Evolutionary conservation across 2,888 invertebrate species (phyloP), one percentile per base, ranked within the genome.

Genomic region (Odontocerum albicorne): DNA sequence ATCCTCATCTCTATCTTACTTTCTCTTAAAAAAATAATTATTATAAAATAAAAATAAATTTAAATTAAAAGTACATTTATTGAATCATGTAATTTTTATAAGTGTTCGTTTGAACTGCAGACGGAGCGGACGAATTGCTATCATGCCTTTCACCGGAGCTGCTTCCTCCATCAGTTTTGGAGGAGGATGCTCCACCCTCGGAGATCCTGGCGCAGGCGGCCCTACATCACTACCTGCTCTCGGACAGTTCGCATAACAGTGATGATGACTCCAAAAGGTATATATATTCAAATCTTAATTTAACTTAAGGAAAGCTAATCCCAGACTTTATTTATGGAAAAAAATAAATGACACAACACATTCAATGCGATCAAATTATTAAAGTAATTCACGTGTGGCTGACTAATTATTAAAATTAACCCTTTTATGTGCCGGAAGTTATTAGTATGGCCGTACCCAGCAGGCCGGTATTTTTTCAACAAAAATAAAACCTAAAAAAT

Each of bases 191-290:
- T 10, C 72, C 77, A 12, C 77, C 77, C 1, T 77, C 73, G 67
- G 74, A 78, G 65, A 78, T 78, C 44, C 64, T 78, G 62, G 77
- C 78, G 47, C 77, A 75, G 66, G 78, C 76, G 12, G 72, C 72
- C 12, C 73, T 57, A 10, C 35, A 43, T 31, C 32, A 35, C n/a
- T 36, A 45, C 4, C 44, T 55, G 36, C 31, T 33, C 8, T 55
- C 55, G 6, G 45, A 49, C n/a, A 45, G 20, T 31, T 39, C 52
- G 1, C 17, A 13, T 12, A 57, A 45, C 42, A 58, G 58, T 33
- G 60, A 60, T 15, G 60, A 60, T 35, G 60, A 60, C 21, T 52
- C 52, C 13, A 60, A 60, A 49, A 55, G 55, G 60, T 60, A 35
- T 4, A 39, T 6, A 16, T 12, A 7, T 39, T 7, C 17, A 39